These are phyloP conservation scores for Origma solitaria DNA, from an alignment of 2,113 vertebrate species.

Conservation along the genomic window DNA sequence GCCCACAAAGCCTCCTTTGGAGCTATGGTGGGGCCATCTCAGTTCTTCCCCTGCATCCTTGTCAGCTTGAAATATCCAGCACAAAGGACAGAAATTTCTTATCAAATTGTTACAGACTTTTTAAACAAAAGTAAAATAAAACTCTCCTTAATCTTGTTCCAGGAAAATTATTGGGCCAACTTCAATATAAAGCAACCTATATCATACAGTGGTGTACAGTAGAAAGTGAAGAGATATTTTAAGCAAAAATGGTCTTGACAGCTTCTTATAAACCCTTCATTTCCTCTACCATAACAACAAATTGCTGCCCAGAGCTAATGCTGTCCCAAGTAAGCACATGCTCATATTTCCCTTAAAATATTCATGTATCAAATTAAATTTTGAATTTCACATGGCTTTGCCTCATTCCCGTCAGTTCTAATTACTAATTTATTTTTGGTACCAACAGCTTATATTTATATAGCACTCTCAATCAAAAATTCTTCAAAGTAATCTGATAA, in stretches of 20 bases:
- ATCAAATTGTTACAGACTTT: accelerated
- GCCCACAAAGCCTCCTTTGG: conserved; percentile 27
- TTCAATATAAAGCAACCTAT: not conserved
- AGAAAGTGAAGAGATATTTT: not conserved
- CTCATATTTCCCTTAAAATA: conserved; percentile 35
- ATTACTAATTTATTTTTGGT: conserved; percentile 32
- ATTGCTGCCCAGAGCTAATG: conserved; percentile 13
- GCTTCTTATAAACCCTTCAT: not conserved
- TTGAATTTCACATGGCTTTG: conserved; percentile 18
- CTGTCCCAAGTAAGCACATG: not conserved
- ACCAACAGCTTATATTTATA: not conserved
- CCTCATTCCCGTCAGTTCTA: conserved; percentile 12
- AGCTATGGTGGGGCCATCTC: not conserved
- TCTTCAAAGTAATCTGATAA: conserved; percentile 17
- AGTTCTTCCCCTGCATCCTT: not conserved
- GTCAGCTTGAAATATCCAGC: not conserved
- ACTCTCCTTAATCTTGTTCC: not conserved
- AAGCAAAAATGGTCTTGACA: not conserved
- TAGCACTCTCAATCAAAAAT: not conserved
- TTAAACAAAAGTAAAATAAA: not conserved
- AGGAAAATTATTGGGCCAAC: not conserved
- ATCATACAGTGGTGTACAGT: not conserved
- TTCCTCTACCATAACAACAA: not conserved
- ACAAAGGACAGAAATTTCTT: not conserved
- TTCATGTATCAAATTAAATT: conserved; percentile 38